Base-by-base conservation (phyloP, 2,888 invertebrate genomes). In the Cyclophora punctaria region DNA sequence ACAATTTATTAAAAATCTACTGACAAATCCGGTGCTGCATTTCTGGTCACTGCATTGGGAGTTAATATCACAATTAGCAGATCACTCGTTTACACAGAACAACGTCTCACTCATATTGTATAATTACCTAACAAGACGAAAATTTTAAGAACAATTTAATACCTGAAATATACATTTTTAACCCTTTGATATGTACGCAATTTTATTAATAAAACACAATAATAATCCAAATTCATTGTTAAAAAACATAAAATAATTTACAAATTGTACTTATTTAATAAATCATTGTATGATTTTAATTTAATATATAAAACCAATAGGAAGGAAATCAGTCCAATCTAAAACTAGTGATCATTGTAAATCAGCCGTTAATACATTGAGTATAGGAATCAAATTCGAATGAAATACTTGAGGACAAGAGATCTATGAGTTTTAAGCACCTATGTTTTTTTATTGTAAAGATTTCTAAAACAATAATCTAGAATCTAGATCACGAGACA, bases 11-110 rank as follows among this genome's bases (percentile, higher is more conserved):
- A 62, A 49, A 51, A 48, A 44, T 54, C 52, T 67, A 68, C 64
- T 66, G 60, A 69, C 63, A 66, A 63, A 66, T 72, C 61, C 51
- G 56, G 61, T 65, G 60, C 64, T 60, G 55, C 61, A 60, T 66
- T 67, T 64, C 55, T 60, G 49, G 64, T 59, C 57, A 62, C 59
- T 64, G 64, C 62, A 68, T 62, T 67, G 67, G 59, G 66, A 62
- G 62, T 64, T 64, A 70, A 67, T 74, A 78, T 78, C 76, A 76
- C 75, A 75, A 63, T 64, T 67, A 58, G 63, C 74, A 77, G 74
- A 75, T 72, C 71, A 66, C 37, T 37, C 5, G 5, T 37, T 34
- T 44, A 6, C 44, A 33, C 33, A 44, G 34, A 4, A 20, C 33
- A 44, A 3, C 34, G 5, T 44, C 33, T 44, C 20, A 44, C 5